phyloP scores from a whole-genome alignment of 2,113 vertebrate genomes.

The Talpa occidentalis region DNA sequence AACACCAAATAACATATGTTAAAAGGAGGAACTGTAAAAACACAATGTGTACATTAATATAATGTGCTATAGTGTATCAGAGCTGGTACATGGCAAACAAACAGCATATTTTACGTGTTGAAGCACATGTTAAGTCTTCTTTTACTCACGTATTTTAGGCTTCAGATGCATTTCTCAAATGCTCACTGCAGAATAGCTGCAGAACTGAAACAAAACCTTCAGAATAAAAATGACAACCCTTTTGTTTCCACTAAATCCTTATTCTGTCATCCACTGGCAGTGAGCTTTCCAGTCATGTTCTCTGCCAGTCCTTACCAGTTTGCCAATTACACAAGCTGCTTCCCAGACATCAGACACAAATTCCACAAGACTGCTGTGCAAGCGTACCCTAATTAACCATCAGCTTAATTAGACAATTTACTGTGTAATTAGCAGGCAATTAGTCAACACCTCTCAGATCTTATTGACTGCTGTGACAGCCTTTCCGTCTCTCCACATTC shows the following conservation, averaged over 20 bases:
- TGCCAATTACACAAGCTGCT: conserved; percentile 95
- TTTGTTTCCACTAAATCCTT: conserved; percentile 86
- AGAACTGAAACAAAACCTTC: conserved; percentile 85
- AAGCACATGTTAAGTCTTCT: conserved; percentile 14
- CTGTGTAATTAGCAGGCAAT: conserved; percentile 98
- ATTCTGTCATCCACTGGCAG: conserved; percentile 88
- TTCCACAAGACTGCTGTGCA: conserved; percentile 95
- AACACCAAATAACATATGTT: conserved; percentile 41
- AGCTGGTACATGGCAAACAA: not conserved
- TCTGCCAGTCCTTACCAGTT: conserved; percentile 92
- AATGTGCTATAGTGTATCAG: not conserved
- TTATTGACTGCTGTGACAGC: conserved; percentile 96
- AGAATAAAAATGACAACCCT: conserved; percentile 85
- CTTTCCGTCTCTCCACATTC: conserved; percentile 90
- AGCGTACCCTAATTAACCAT: conserved; percentile 96
- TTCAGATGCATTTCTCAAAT: conserved; percentile 63
- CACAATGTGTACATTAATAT: not conserved
- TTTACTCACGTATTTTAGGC: conserved; percentile 70
- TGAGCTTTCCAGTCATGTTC: conserved; percentile 85
- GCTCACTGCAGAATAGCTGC: conserved; percentile 70
- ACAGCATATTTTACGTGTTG: not conserved
- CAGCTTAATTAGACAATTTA: conserved; percentile 98
- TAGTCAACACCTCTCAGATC: conserved; percentile 96
- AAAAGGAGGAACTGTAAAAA: not conserved
- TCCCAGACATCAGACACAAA: conserved; percentile 92